Percentiles rank a stretch among this genome's conserved stretches.
Evolutionary conservation across 1,140 invertebrate species (phyloP).

Genomic region (Habropoda laboriosa): DNA sequence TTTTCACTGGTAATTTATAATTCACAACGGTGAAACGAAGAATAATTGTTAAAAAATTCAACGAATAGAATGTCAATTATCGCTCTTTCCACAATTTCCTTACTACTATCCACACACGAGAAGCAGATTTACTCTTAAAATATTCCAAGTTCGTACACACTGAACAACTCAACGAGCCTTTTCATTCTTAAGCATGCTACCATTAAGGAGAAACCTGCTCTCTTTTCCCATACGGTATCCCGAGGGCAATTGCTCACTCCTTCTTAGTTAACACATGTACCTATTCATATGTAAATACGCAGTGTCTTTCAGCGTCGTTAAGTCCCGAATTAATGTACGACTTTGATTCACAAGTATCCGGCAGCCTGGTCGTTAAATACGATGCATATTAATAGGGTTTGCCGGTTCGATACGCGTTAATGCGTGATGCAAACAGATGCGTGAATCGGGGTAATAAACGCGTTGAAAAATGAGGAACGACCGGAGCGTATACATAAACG

Average conservation of each 20-base stretch:
- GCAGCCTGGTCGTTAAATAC: slow-evolving; percentile 43
- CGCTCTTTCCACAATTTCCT: too few relatives aligned
- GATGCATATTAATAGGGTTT: slow-evolving; percentile 40
- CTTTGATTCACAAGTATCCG: slow-evolving; percentile 43
- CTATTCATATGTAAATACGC: slow-evolving; percentile 46
- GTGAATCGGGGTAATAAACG: slow-evolving; percentile 37
- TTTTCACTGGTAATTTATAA: too few relatives aligned
- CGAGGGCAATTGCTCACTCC: background rate
- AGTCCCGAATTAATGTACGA: slow-evolving; percentile 35
- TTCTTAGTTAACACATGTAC: slow-evolving; percentile 3
- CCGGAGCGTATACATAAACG: background rate
- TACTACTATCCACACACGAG: too few relatives aligned
- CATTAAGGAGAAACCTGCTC: background rate
- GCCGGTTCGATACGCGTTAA: slow-evolving; percentile 36
- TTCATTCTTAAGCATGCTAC: too few relatives aligned
- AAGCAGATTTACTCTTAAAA: too few relatives aligned
- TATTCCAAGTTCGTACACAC: too few relatives aligned
- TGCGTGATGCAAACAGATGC: slow-evolving; percentile 18
- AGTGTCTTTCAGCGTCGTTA: slow-evolving; percentile 30
- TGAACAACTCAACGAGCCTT: too few relatives aligned
- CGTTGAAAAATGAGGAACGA: slow-evolving; percentile 18
- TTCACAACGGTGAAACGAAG: too few relatives aligned
- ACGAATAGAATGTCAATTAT: too few relatives aligned
- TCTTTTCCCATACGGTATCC: background rate
- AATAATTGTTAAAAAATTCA: too few relatives aligned